These are phyloP conservation scores for Macaria liturata DNA, from an alignment of 2,888 invertebrate species.

Conservation along the genomic window DNA sequence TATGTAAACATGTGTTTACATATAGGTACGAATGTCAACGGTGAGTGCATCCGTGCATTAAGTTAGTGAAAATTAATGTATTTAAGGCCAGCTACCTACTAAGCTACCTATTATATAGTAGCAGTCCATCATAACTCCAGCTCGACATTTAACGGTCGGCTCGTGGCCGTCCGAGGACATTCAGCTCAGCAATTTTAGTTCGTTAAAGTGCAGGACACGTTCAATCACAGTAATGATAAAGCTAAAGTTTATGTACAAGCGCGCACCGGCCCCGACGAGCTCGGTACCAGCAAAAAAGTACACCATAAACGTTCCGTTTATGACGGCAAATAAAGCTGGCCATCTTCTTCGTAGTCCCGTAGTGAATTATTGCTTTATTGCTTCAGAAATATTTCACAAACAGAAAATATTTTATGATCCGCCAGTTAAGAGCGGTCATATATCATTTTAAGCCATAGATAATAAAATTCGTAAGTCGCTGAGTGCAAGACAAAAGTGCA, in stretches of 20 bases:
- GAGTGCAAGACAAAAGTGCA: slow-evolving; percentile 70
- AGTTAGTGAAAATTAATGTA: not conserved
- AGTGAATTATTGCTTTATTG: slow-evolving; percentile 84
- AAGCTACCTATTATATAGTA: slow-evolving; percentile 1
- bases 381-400: slow-evolving; percentile 83
- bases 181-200: slow-evolving; percentile 26
- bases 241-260: slow-evolving; percentile 65
- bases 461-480: slow-evolving; percentile 81
- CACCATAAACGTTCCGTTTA: slow-evolving; percentile 80
- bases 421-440: slow-evolving; percentile 80
- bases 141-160: slow-evolving; percentile 36
- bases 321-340: slow-evolving; percentile 81
- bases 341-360: slow-evolving; percentile 80
- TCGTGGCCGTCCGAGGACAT: slow-evolving; percentile 23
- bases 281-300: slow-evolving; percentile 71
- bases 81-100: not conserved
- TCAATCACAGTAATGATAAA: slow-evolving; percentile 66
- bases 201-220: slow-evolving; percentile 46
- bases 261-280: slow-evolving; percentile 51
- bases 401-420: slow-evolving; percentile 84
- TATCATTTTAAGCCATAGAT: slow-evolving; percentile 83
- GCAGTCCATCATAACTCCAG: slow-evolving; percentile 10
- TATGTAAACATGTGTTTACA: too few species aligned
- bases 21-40: too few species aligned
- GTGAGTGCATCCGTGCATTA: too few species aligned